Evolutionary conservation across 2,113 vertebrate species (phyloP).

Genomic region (Oreamnos americanus): DNA sequence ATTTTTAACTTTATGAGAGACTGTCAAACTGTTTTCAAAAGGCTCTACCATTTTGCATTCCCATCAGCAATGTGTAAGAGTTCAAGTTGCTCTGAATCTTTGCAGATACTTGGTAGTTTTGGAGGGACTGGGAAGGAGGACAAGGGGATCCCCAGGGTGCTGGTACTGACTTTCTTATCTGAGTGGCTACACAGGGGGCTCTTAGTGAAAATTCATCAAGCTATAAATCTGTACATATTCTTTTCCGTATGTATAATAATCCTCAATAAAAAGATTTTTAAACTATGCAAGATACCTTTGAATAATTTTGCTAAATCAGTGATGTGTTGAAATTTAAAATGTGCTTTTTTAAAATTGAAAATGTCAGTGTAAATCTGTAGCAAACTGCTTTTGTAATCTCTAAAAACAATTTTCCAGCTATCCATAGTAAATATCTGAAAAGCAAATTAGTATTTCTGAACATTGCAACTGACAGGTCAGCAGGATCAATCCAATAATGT

Average conservation of each 20-base stretch:
- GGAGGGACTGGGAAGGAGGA: not conserved
- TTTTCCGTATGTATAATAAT: not conserved
- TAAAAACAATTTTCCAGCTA: not conserved
- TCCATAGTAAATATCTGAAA: not conserved
- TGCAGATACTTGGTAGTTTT: not conserved
- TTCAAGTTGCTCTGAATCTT: not conserved
- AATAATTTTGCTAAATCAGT: not conserved
- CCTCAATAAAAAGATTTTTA: not conserved
- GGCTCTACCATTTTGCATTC: not conserved
- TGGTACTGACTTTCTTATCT: not conserved
- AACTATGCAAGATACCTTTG: not conserved
- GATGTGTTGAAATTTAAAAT: not conserved
- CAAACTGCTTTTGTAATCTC: not conserved
- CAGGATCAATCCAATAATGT: not conserved
- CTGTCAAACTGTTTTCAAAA: not conserved
- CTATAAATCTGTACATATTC: not conserved
- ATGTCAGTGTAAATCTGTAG: not conserved
- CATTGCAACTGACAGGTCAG: not conserved
- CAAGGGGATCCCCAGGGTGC: not conserved
- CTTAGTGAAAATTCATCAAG: not conserved
- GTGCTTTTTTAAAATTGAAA: not conserved
- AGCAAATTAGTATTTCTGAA: not conserved
- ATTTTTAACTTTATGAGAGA: not conserved
- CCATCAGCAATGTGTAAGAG: not conserved
- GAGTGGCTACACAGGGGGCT: not conserved